Evolutionary conservation across 2,797 vertebrate species (phyloP), one percentile per base, ranked within the genome.

Genomic region (Lutjanus campechanus): DNA sequence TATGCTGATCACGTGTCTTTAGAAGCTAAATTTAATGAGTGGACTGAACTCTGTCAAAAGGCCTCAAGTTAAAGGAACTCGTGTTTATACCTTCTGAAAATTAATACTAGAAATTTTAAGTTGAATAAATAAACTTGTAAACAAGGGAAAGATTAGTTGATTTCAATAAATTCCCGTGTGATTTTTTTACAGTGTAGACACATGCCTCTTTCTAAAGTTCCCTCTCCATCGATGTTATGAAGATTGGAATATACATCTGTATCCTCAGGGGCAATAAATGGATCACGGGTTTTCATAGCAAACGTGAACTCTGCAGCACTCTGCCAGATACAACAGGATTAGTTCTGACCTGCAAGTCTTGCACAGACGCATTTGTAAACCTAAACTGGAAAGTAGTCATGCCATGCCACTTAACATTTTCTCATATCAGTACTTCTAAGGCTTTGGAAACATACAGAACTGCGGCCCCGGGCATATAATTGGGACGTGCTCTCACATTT

Each of bases 401-500:
- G 65, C 67, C 50, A 59, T 72, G 56, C 68, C 69, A 83, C 70
- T 88, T 73, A 81, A 66, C 67, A 73, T 79, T 79, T 86, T 53
- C 76, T 82, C 66, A 74, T 49, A 55, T 73, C 71, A 49, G 72
- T 67, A 58, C 1, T 5, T 86, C 46, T 68, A 41, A 83, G 56
- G 66, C 41, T 72, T 69, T 41, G 43, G 22, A 83, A 83, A 85
- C 20, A 20, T 36, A 56, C 77, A 76, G 61, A 69, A 25, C 49
- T 17, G 58, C 16, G 1, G 69, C 74, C 65, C 29, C 1, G 19
- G 76, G 79, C 70, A 19, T 63, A 70, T 44, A 63, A 77, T 64
- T 64, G 53, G 36, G 47, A 75, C n/a, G 8, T 58, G 44, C 29
- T 73, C 55, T 73, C 65, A 53, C 70, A 76, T 85, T 55, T 70